These are phyloP conservation scores for Craterocephalus amniculus DNA, from an alignment of 2,797 vertebrate species.

Conservation along the genomic window DNA sequence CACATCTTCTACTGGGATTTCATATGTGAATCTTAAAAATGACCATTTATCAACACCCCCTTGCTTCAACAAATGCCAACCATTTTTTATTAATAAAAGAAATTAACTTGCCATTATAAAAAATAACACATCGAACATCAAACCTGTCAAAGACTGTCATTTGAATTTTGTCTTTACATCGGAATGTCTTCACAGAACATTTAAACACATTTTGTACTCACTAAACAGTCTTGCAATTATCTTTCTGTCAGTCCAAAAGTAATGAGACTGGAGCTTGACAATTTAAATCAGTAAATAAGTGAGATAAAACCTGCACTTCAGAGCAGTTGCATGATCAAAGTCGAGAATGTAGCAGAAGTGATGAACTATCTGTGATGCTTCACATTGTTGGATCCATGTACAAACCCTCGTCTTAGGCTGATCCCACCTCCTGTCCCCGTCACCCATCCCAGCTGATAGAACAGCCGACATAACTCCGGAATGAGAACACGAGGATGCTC, in stretches of 20 bases:
- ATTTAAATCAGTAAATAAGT: neutral
- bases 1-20: neutral
- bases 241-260: neutral
- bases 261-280: neutral
- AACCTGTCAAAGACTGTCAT: constrained; percentile 49
- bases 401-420: constrained; percentile 91
- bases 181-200: constrained; percentile 16
- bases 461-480: constrained; percentile 93
- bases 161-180: constrained; percentile 38
- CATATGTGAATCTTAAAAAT: constrained; percentile 17
- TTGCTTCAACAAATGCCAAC: constrained; percentile 47
- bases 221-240: neutral
- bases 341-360: neutral
- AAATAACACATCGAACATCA: constrained; percentile 54
- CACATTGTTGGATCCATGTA: neutral
- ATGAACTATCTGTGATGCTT: neutral
- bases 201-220: constrained; percentile 6
- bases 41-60: constrained; percentile 35
- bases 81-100: constrained; percentile 25
- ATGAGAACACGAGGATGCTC: constrained; percentile 92
- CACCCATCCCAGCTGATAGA: constrained; percentile 96
- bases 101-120: constrained; percentile 33
- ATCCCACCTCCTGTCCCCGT: constrained; percentile 96
- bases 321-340: neutral
- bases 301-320: neutral